Conservation (phyloP, 2,888 invertebrate genomes). For the Coremacera marginata region DNA sequence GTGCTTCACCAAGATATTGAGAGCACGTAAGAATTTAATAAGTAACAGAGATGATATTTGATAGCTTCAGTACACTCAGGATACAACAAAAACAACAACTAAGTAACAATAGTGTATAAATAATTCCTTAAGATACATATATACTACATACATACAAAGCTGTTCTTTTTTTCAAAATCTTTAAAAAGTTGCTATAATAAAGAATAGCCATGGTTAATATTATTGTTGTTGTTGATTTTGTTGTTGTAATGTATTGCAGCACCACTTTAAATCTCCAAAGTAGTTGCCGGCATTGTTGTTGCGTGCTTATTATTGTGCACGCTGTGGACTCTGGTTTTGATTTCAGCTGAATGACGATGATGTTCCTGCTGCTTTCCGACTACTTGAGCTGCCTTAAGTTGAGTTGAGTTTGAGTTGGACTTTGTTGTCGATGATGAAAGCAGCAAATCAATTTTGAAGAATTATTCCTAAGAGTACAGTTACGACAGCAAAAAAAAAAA, state of each 20-base stretch:
- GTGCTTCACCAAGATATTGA: too few species aligned
- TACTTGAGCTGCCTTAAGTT: neutral
- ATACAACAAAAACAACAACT: neutral
- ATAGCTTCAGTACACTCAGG: too few species aligned
- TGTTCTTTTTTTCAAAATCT: neutral
- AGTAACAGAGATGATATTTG: too few species aligned
- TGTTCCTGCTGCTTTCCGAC: neutral
- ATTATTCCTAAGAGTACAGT: slow-evolving; percentile 42
- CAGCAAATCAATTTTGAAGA: slow-evolving; percentile 49
- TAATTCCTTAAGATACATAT: neutral
- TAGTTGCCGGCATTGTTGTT: neutral
- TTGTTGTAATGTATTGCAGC: neutral
- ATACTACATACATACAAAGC: neutral
- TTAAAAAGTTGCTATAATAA: too few species aligned
- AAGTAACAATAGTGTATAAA: neutral
- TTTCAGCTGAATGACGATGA: neutral
- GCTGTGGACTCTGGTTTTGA: neutral
- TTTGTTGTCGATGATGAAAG: slow-evolving; percentile 31
- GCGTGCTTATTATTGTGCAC: neutral
- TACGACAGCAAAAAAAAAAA: slow-evolving; percentile 6
- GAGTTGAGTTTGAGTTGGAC: neutral
- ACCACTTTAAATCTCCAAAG: neutral
- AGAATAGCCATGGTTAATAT: neutral
- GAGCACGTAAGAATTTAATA: too few species aligned
- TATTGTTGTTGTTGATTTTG: neutral